These are phyloP conservation scores for Acanthurus lineatus DNA, from an alignment of 2,797 vertebrate species.

Conservation along the genomic window DNA sequence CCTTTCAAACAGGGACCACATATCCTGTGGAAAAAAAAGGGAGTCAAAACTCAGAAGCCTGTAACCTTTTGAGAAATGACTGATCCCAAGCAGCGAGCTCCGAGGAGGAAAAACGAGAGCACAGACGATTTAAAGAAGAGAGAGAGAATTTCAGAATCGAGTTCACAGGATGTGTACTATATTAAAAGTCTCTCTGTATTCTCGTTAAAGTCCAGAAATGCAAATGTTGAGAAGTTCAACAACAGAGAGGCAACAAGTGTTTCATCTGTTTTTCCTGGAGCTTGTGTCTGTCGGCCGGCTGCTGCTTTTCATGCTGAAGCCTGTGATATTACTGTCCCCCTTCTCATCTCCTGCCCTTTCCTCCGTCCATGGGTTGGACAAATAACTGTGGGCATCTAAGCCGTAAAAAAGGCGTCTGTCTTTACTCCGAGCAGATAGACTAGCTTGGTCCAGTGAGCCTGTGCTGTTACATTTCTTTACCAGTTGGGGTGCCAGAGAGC, in stretches of 20 bases:
- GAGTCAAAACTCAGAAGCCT: conserved; percentile 48
- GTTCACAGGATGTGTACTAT: conserved; percentile 52
- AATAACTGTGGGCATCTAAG: conserved; percentile 83
- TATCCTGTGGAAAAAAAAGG: conserved; percentile 16
- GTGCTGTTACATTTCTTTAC: conserved; percentile 94
- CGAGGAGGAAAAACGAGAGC: conserved; percentile 53
- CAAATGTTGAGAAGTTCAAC: conserved; percentile 44
- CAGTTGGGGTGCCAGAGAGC: conserved; percentile 75
- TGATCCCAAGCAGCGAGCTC: conserved; percentile 49
- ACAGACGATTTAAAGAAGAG: conserved; percentile 52
- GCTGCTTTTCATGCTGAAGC: conserved; percentile 65
- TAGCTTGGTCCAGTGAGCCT: conserved; percentile 85
- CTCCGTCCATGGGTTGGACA: conserved; percentile 79
- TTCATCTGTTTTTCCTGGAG: conserved; percentile 87
- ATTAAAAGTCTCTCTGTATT: conserved; percentile 53
- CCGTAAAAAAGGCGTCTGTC: conserved; percentile 80
- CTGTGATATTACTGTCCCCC: conserved; percentile 53
- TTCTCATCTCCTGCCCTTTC: conserved; percentile 45
- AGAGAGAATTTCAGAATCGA: conserved; percentile 51
- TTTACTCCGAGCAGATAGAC: conserved; percentile 73
- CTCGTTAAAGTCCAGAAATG: conserved; percentile 62
- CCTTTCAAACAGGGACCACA: conserved; percentile 23
- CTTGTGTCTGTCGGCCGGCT: conserved; percentile 65
- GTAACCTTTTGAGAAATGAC: conserved; percentile 57
- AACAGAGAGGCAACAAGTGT: conserved; percentile 57